Evolutionary conservation across 2,888 invertebrate genomes (phyloP).

Genomic region (Podotricha telesiphe): DNA sequence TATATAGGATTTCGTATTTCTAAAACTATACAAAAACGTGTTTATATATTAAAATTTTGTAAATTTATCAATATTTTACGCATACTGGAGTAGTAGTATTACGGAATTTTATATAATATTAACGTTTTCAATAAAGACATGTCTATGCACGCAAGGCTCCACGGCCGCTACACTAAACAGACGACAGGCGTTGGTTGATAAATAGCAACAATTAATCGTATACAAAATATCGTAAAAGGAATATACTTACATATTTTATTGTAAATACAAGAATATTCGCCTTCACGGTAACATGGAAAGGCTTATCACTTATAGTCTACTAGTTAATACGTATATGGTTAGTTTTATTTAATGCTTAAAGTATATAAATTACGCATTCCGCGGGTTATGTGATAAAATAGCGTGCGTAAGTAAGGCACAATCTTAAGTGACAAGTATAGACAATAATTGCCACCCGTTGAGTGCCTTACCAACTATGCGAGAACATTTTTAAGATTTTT

Average conservation of each 20-base stretch:
- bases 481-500: slow-evolving; percentile 32
- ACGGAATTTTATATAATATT: background rate
- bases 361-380: slow-evolving; percentile 23
- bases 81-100: background rate
- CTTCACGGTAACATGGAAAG: background rate
- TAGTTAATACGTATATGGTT: background rate
- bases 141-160: slow-evolving; percentile 20
- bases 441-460: slow-evolving; percentile 30
- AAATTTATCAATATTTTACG: background rate
- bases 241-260: background rate
- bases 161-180: slow-evolving; percentile 35
- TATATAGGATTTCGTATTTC: too few species aligned
- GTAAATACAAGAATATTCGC: background rate
- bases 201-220: slow-evolving; percentile 31
- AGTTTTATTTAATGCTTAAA: slow-evolving; percentile 17
- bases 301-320: background rate
- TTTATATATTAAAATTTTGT: background rate
- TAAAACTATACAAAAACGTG: too few species aligned
- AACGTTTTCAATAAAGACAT: slow-evolving; percentile 10
- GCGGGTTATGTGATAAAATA: slow-evolving; percentile 22
- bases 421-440: slow-evolving; percentile 31
- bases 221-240: slow-evolving; percentile 17
- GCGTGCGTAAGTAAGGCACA: slow-evolving; percentile 23
- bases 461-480: slow-evolving; percentile 32
- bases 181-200: slow-evolving; percentile 38